Conservation (phyloP, 2,888 invertebrate genomes). For the Microplitis deprimator region DNA sequence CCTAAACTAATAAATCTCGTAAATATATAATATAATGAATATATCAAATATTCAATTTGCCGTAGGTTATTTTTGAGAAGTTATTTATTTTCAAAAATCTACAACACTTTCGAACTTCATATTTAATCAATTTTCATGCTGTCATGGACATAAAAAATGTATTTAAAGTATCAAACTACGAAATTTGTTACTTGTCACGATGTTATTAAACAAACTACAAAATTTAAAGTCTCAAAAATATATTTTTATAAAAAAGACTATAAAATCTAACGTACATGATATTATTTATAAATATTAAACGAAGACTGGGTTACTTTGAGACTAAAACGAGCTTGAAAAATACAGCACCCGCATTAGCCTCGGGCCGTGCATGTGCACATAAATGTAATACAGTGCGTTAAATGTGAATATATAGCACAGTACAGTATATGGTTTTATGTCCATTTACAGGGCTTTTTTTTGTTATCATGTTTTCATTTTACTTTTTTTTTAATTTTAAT, state of each 20-base stretch:
- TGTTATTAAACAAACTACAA: background rate
- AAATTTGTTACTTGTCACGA: no score
- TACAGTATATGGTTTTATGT: background rate
- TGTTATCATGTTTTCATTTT: background rate
- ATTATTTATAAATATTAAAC: background rate
- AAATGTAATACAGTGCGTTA: background rate
- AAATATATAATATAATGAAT: no score
- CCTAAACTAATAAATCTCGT: no score
- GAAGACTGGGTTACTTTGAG: background rate
- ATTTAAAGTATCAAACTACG: no score
- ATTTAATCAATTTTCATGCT: no score
- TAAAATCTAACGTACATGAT: background rate
- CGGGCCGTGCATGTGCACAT: background rate
- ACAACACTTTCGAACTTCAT: no score
- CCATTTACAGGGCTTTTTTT: background rate
- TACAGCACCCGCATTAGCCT: background rate
- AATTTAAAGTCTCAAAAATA: background rate
- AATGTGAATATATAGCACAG: background rate
- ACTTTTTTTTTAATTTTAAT: background rate
- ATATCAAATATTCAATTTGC: no score
- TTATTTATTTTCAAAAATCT: no score
- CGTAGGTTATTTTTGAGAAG: no score
- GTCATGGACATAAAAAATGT: no score
- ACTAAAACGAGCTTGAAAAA: background rate
- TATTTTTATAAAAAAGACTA: no score